A percentile compares a stretch with the other conserved stretches of the same genome.
Conservation (phyloP, 2,888 invertebrate genomes). For the Euphydryas editha region DNA sequence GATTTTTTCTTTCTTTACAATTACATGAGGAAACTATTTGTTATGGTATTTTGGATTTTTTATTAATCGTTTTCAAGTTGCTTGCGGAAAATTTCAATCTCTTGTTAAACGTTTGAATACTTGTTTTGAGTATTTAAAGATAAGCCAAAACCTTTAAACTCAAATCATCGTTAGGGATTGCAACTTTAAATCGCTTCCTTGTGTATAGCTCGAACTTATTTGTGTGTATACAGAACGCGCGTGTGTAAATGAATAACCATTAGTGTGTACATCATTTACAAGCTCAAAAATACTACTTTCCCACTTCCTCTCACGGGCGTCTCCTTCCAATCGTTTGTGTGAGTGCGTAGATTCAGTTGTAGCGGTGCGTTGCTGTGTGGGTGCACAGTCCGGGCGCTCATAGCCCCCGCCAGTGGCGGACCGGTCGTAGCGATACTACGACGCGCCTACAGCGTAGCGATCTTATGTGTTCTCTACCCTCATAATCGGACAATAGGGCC, state of each 20-base stretch:
- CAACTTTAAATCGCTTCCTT: slow-evolving; percentile 78
- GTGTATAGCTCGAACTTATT: slow-evolving; percentile 52
- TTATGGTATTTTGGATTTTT: too few species aligned
- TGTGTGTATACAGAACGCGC: slow-evolving; percentile 63
- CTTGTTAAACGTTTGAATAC: slow-evolving; percentile 18
- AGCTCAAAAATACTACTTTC: slow-evolving; percentile 77
- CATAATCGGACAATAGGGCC: slow-evolving; percentile 56
- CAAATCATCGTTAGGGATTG: slow-evolving; percentile 81
- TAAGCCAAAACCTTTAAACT: slow-evolving; percentile 73
- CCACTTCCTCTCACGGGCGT: slow-evolving; percentile 67
- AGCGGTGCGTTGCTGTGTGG: slow-evolving; percentile 64
- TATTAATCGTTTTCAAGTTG: too few species aligned
- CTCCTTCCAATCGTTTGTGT: slow-evolving; percentile 60
- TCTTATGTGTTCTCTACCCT: slow-evolving; percentile 53
- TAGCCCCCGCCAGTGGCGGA: slow-evolving; percentile 81
- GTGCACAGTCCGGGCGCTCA: slow-evolving; percentile 75
- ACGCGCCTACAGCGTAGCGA: slow-evolving; percentile 72
- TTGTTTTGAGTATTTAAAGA: slow-evolving; percentile 52
- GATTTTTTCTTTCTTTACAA: too few species aligned
- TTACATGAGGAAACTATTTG: too few species aligned
- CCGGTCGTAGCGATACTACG: slow-evolving; percentile 72
- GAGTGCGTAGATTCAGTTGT: slow-evolving; percentile 56
- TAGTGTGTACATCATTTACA: slow-evolving; percentile 77
- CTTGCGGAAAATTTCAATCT: background rate
- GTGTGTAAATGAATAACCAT: slow-evolving; percentile 73